Conservation (phyloP, 2,888 invertebrate genomes). For the Monochamus alternatus region DNA sequence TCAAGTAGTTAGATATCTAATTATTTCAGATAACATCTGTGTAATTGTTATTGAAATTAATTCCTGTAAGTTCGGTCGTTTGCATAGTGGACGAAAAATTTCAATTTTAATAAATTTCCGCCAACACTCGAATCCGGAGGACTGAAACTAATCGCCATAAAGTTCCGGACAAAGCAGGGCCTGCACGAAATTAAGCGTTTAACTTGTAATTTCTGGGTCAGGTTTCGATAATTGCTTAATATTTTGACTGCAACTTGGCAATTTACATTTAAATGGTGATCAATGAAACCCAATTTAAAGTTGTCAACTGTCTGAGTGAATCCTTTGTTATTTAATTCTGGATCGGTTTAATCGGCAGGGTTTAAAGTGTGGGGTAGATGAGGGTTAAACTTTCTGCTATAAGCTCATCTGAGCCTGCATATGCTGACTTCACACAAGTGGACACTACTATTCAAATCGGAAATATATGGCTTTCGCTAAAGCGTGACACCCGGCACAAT, state of each 20-base stretch:
- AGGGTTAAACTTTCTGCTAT: slow-evolving; percentile 48
- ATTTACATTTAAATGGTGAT: slow-evolving; percentile 72
- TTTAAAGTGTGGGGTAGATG: slow-evolving; percentile 53
- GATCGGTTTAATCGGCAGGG: slow-evolving; percentile 67
- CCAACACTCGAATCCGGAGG: not conserved
- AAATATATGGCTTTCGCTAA: slow-evolving; percentile 28
- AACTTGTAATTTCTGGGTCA: slow-evolving; percentile 50
- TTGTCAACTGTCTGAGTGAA: slow-evolving; percentile 71
- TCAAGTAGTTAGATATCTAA: no score
- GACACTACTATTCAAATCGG: slow-evolving; percentile 47
- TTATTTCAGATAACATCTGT: no score
- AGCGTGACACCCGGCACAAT: not conserved
- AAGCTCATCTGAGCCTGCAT: slow-evolving; percentile 54
- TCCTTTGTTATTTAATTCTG: slow-evolving; percentile 71
- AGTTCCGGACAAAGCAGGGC: slow-evolving; percentile 14
- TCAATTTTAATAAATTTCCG: slow-evolving; percentile 25
- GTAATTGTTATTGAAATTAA: no score
- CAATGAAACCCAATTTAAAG: slow-evolving; percentile 71
- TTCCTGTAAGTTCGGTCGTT: no score
- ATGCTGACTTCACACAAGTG: slow-evolving; percentile 66
- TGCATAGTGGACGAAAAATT: slow-evolving; percentile 12
- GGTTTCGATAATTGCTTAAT: slow-evolving; percentile 69
- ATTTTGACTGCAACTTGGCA: slow-evolving; percentile 70
- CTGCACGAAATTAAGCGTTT: slow-evolving; percentile 44
- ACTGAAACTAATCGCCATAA: slow-evolving; percentile 18